A percentile compares a stretch with the other conserved stretches of the same genome.
Conservation (phyloP, 2,888 invertebrate genomes). For the Tubulanus polymorphus region DNA sequence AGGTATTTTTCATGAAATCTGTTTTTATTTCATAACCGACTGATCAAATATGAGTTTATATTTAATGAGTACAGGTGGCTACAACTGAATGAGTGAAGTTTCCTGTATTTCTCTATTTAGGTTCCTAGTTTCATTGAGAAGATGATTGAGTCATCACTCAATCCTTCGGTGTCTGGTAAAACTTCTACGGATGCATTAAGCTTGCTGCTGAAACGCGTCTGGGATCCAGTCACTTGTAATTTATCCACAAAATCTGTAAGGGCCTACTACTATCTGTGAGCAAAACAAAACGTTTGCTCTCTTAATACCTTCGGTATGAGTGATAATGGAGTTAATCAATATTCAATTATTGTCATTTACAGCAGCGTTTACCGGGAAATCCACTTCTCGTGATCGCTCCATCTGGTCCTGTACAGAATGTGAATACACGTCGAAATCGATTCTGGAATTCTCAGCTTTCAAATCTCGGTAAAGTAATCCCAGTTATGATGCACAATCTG, state of each 20-base stretch:
- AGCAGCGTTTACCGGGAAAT: conserved; percentile 67
- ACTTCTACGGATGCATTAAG: conserved; percentile 64
- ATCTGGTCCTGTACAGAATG: conserved; percentile 42
- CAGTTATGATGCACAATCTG: conserved; percentile 58
- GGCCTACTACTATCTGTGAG: too few relatives aligned
- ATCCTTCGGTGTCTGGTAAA: conserved; percentile 28
- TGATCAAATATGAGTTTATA: too few relatives aligned
- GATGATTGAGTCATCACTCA: conserved; percentile 58
- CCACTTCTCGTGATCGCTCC: conserved; percentile 51
- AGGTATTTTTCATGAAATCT: too few relatives aligned
- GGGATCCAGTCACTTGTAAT: conserved; percentile 68
- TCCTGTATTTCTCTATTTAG: conserved; percentile 51
- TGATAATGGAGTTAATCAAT: neutral
- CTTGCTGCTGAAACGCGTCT: conserved; percentile 65
- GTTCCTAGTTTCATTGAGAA: conserved; percentile 70
- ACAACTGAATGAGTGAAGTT: neutral
- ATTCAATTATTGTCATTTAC: conserved; percentile 19
- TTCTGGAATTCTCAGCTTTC: conserved; percentile 70
- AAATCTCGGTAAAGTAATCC: conserved; percentile 66
- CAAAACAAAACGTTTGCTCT: too few relatives aligned
- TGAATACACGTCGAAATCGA: conserved; percentile 59
- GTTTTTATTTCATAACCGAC: too few relatives aligned
- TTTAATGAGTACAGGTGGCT: neutral
- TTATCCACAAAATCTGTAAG: too few relatives aligned
- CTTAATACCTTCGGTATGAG: neutral